phyloP scores from a whole-genome alignment of 1,140 invertebrate species.

The Pogonognathellus flavescens region DNA sequence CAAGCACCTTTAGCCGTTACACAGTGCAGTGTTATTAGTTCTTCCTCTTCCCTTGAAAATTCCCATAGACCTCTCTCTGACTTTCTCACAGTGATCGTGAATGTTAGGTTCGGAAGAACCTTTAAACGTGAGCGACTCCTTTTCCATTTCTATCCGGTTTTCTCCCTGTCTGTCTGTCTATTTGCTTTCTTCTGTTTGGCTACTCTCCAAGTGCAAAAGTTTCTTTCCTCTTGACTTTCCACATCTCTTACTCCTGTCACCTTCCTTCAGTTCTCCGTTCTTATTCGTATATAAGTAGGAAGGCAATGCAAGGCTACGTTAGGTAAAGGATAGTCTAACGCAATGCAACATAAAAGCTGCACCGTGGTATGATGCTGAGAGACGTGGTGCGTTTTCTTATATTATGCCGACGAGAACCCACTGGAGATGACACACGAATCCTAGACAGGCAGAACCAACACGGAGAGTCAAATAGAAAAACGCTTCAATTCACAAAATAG shows the following conservation, averaged over 20 bases:
- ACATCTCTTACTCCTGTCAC: constrained; percentile 42
- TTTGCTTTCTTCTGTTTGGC: constrained; percentile 49
- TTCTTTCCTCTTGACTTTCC: constrained; percentile 46
- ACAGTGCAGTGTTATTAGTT: not conserved
- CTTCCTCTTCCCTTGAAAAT: too few relatives aligned
- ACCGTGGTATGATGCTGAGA: not conserved
- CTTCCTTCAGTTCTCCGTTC: not conserved
- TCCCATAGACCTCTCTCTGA: too few relatives aligned
- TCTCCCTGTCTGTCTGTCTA: constrained; percentile 44
- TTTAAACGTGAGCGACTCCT: not conserved
- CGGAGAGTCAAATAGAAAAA: constrained; percentile 27
- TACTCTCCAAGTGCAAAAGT: constrained; percentile 46
- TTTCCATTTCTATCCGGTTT: constrained; percentile 4
- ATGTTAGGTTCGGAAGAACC: not conserved
- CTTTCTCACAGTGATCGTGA: not conserved
- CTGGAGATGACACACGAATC: not conserved
- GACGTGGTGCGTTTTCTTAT: too few relatives aligned
- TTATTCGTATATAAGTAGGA: not conserved
- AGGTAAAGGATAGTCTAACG: not conserved
- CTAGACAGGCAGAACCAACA: not conserved
- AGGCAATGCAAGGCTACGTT: not conserved
- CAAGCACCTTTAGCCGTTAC: constrained; percentile 25
- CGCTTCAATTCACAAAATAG: constrained; percentile 27
- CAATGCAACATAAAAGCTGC: constrained; percentile 19
- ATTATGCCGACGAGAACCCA: not conserved